phyloP scores from a whole-genome alignment of 2,113 vertebrate species.

The Campylomormyrus tamandua region DNA sequence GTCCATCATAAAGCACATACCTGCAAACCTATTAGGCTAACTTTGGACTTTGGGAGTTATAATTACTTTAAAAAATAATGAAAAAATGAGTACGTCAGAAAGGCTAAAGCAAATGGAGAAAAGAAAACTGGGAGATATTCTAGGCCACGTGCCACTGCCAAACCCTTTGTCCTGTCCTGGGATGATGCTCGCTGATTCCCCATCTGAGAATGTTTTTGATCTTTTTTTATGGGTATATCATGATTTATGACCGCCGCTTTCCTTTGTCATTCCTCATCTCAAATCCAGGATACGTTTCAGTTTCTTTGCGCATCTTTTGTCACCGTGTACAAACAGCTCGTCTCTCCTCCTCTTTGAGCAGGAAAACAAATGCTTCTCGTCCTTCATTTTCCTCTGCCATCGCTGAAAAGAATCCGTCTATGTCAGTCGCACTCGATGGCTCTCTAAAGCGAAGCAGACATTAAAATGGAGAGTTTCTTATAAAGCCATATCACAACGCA shows the following conservation, averaged over 20 bases:
- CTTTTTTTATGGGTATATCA: not conserved
- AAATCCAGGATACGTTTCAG: not conserved
- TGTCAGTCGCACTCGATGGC: not conserved
- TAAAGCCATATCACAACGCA: not conserved
- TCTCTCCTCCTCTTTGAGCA: not conserved
- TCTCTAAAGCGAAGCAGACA: not conserved
- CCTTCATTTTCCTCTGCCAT: not conserved
- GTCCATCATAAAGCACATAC: not conserved
- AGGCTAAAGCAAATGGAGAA: not conserved
- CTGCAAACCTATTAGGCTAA: not conserved
- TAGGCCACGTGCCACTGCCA: not conserved
- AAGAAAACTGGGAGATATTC: not conserved
- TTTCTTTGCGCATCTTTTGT: not conserved
- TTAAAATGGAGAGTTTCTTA: not conserved
- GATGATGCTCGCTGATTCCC: not conserved
- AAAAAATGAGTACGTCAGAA: no score
- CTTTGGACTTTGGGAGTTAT: not conserved
- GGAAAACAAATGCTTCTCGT: constrained; percentile 7
- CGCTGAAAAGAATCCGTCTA: not conserved
- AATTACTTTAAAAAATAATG: not conserved
- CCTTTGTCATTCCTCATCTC: not conserved
- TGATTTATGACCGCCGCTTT: not conserved
- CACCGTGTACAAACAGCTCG: not conserved
- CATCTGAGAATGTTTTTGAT: not conserved
- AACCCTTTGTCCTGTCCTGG: not conserved